These are phyloP conservation scores for Climacteris rufus DNA, from an alignment of 2,113 vertebrate species.

Conservation along the genomic window DNA sequence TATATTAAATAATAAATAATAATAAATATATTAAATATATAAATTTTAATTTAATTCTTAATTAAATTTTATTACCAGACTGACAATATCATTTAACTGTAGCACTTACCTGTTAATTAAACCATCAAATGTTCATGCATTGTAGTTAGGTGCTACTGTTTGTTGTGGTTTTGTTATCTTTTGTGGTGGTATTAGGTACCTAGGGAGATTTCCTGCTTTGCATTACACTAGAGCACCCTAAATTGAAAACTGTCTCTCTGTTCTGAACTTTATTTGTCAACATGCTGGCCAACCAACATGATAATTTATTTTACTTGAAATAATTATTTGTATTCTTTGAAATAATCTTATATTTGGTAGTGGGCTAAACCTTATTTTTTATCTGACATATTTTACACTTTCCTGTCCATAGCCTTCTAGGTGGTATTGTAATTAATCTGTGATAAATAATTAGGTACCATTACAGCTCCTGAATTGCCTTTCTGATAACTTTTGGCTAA, in stretches of 20 bases:
- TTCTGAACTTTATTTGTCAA: background rate
- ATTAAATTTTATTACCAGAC: conserved; percentile 42
- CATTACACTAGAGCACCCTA: background rate
- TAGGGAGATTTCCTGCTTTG: background rate
- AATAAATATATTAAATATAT: too few species aligned
- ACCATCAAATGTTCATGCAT: background rate
- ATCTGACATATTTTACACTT: background rate
- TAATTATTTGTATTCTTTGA: background rate
- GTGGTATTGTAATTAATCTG: background rate
- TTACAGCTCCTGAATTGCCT: background rate
- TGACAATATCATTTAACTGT: conserved; percentile 16
- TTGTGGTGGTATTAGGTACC: background rate
- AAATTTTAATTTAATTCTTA: too few species aligned
- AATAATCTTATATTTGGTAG: background rate
- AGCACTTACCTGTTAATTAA: conserved; percentile 20
- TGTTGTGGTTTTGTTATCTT: background rate
- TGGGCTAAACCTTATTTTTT: background rate
- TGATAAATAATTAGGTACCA: background rate
- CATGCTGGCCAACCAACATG: background rate
- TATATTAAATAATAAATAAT: too few species aligned
- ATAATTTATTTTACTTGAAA: background rate
- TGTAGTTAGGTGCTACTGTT: background rate
- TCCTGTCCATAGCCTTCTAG: background rate
- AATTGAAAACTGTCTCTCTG: background rate
- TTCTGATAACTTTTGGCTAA: background rate